Conservation (phyloP, 2,797 vertebrate species). For the Psittacula echo region DNA sequence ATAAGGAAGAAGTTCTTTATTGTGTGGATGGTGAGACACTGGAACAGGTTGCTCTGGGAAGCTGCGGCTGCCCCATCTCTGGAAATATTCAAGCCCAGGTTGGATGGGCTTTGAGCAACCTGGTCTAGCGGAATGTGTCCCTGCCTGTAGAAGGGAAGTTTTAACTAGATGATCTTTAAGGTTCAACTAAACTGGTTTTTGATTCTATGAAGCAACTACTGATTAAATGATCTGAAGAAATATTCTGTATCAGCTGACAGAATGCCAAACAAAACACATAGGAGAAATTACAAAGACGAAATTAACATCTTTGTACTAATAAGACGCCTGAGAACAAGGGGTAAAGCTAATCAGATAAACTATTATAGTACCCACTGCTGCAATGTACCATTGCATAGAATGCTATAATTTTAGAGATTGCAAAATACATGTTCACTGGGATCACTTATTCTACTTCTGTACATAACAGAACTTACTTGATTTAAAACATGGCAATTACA, state of each 20-base stretch:
- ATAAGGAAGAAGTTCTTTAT: neutral
- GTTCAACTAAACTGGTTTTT: neutral
- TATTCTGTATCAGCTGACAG: neutral
- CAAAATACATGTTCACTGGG: neutral
- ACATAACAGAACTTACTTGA: neutral
- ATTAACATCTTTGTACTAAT: neutral
- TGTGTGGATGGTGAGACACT: neutral
- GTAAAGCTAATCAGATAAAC: neutral
- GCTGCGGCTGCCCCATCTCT: neutral
- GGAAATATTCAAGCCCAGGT: neutral
- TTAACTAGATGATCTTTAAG: neutral
- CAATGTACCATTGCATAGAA: neutral
- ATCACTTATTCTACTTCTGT: neutral
- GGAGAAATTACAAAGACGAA: neutral
- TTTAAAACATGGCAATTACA: neutral
- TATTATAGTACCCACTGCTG: neutral
- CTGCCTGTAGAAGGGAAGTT: neutral
- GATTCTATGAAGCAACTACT: neutral
- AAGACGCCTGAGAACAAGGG: neutral
- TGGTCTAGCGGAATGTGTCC: neutral
- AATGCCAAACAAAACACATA: neutral
- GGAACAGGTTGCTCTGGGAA: neutral
- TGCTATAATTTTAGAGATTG: rapidly evolving
- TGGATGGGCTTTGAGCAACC: neutral
- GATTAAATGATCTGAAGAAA: neutral